Conservation (phyloP, 2,113 vertebrate species). For the Ailurus styani region DNA sequence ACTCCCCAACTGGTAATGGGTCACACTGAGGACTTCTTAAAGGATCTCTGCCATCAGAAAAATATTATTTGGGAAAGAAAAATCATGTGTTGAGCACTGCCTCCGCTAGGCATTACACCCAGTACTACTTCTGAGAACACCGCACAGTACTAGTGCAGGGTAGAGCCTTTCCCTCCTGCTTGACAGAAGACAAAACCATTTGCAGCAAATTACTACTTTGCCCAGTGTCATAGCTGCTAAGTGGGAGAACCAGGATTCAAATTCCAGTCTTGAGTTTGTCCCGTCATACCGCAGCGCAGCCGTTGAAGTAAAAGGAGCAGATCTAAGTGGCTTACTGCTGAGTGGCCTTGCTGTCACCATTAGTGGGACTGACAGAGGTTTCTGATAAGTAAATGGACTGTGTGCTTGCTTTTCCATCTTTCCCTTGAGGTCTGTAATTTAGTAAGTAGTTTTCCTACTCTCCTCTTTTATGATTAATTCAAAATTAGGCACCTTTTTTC, state of each 20-base stretch:
- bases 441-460: conserved; percentile 8
- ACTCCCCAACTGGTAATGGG: background rate
- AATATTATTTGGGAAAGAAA: background rate
- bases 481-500: conserved; percentile 1
- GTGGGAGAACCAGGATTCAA: background rate
- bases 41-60: background rate
- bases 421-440: background rate
- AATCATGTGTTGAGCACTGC: background rate
- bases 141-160: background rate
- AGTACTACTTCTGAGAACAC: background rate
- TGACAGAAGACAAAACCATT: background rate
- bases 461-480: background rate
- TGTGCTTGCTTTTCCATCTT: background rate
- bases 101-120: background rate
- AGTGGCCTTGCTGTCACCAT: background rate
- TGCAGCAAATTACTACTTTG: background rate
- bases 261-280: background rate
- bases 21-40: background rate
- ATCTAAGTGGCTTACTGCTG: background rate
- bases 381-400: background rate
- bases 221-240: background rate
- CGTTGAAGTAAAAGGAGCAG: background rate
- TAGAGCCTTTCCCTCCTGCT: background rate
- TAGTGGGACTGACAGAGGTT: background rate
- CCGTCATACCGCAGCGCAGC: background rate